These are phyloP conservation scores for Struthidea cinerea DNA, from an alignment of 2,113 vertebrate species.

Conservation along the genomic window DNA sequence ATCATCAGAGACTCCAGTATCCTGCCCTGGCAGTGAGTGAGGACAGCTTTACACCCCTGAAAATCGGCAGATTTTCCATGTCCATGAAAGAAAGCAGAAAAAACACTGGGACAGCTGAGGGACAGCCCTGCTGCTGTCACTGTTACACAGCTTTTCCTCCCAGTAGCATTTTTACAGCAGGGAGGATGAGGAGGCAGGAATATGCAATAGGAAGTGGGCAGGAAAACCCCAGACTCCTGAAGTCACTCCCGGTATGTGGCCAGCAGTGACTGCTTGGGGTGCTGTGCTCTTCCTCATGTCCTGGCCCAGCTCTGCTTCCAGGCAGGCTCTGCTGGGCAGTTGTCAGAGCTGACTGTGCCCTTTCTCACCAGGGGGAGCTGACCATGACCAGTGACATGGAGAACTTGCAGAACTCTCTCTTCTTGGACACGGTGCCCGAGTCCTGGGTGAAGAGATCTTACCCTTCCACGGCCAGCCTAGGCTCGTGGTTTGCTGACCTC, in stretches of 20 bases:
- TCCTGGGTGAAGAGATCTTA: slow-evolving; percentile 85
- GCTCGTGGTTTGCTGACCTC: slow-evolving; percentile 87
- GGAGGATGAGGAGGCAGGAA: background rate
- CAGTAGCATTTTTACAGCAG: background rate
- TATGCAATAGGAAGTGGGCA: background rate
- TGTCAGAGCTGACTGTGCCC: background rate
- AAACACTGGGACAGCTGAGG: background rate
- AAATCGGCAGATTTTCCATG: background rate
- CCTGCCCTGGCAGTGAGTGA: background rate
- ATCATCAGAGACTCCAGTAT: background rate
- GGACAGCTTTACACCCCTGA: background rate
- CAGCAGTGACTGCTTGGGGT: background rate
- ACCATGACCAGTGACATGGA: slow-evolving; percentile 95
- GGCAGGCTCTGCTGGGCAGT: background rate
- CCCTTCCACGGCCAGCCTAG: slow-evolving; percentile 83
- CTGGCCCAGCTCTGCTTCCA: background rate
- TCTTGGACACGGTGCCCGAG: slow-evolving; percentile 83
- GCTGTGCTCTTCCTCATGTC: background rate
- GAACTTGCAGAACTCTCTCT: slow-evolving; percentile 83
- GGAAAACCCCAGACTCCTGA: background rate
- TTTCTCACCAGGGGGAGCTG: slow-evolving; percentile 82
- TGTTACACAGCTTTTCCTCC: background rate
- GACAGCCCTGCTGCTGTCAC: background rate
- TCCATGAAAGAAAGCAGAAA: background rate
- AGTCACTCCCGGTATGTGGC: rapidly evolving